These are phyloP conservation scores for Eonycteris spelaea DNA, from an alignment of 2,113 vertebrate species.

Conservation along the genomic window DNA sequence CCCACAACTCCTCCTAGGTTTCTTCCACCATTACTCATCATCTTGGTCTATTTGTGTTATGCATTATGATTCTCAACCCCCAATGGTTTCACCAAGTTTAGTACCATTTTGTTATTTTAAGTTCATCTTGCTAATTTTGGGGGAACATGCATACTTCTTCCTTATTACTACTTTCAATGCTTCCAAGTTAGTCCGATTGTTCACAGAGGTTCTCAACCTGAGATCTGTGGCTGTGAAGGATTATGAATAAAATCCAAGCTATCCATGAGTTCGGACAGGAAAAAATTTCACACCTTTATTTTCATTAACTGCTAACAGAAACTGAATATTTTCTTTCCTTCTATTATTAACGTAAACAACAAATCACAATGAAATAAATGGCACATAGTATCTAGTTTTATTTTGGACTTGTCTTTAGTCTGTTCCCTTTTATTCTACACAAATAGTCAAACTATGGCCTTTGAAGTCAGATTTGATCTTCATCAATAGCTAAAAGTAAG, in stretches of 20 bases:
- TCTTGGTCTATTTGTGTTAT: slow-evolving; percentile 48
- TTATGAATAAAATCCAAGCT: not conserved
- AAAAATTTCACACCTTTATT: slow-evolving; percentile 5
- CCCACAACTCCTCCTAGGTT: slow-evolving; percentile 60
- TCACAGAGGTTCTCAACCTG: slow-evolving; percentile 11
- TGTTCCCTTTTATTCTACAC: not conserved
- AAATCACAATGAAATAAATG: not conserved
- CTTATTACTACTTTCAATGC: not conserved
- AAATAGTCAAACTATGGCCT: not conserved
- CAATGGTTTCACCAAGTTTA: not conserved
- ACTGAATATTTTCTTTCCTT: slow-evolving; percentile 8
- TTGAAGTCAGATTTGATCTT: not conserved
- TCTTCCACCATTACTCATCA: slow-evolving; percentile 63
- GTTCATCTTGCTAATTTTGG: not conserved
- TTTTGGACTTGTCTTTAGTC: not conserved
- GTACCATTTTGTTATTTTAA: slow-evolving; percentile 20
- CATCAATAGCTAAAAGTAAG: not conserved
- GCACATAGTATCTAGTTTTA: not conserved
- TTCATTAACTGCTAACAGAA: not conserved
- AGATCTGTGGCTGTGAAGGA: not conserved
- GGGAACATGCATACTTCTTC: not conserved
- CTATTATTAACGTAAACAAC: not conserved
- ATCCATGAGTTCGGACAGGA: not conserved
- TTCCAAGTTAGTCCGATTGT: not conserved
- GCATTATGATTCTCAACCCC: slow-evolving; percentile 31